Evolutionary conservation across 2,888 invertebrate genomes (phyloP), one percentile per base, ranked within the genome.

Genomic region (Unio delphinus): DNA sequence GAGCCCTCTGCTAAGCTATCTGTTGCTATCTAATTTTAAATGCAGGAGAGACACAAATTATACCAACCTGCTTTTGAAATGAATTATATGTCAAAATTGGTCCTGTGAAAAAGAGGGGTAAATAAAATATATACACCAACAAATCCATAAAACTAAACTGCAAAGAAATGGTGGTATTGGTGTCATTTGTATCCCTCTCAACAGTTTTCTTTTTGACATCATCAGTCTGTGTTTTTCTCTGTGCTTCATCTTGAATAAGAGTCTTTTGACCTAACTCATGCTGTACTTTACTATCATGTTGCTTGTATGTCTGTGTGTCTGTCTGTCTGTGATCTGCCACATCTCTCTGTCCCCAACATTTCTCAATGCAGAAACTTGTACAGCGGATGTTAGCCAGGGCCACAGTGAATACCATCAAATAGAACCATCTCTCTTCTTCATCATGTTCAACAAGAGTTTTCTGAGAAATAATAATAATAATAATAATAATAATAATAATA

Each of bases 91-190:
- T 91, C 81, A 96, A 92, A 68, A 96, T 92, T n/a, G 97, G 97
- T 26, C 97, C 97, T 81, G 93, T 92, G 82, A 94, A 94, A 72
- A 95, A 91, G n/a, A 94, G 92, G 28, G 97, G 97, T 67, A 96
- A 91, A 89, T 97, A 97, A 65, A 96, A 92, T 70, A 93, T 92
- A 89, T 96, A 97, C 28, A 94, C 93, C 65, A 95, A 87, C 83
- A 94, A 75, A 93, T 91, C 66, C 91, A 74, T 34, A 83, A 81
- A 67, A 75, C 81, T 67, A 68, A 72, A 72, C 8, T 64, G 56
- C 60, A 64, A 11, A 23, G 4, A 23, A 4, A 55, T 54, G 6
- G 23, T 54, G 18, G 26, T 26, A 28, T n/a, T 34, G 54, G 23
- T 17, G 34, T 18, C 54, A 63, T 54, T 67, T 45, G 55, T 62